Percentiles rank a stretch among this genome's conserved stretches.
These are phyloP conservation scores for Nasonia oneida DNA, from an alignment of 2,888 invertebrate genomes.

Conservation along the genomic window DNA sequence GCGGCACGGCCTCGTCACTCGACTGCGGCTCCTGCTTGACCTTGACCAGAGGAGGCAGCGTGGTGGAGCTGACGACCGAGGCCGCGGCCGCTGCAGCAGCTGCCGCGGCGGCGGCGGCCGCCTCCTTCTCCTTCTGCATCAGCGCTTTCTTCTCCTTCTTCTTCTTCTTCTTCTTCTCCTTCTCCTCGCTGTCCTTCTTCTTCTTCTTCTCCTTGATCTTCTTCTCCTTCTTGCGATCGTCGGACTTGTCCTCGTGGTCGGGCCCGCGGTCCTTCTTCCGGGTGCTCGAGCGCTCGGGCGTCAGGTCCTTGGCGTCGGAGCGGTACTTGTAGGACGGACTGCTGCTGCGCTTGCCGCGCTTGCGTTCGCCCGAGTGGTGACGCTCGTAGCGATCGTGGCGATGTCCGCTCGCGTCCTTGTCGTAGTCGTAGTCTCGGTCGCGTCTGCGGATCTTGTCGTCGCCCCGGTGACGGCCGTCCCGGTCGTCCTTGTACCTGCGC, in stretches of 20 bases:
- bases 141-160: conserved; percentile 75
- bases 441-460: conserved; percentile 76
- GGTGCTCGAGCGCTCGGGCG: conserved; percentile 71
- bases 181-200: conserved; percentile 82
- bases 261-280: conserved; percentile 81
- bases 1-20: conserved; percentile 37
- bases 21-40: conserved; percentile 58
- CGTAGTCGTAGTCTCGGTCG: conserved; percentile 73
- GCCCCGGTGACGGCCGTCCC: conserved; percentile 77
- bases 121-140: conserved; percentile 72
- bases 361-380: conserved; percentile 72
- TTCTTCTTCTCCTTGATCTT: conserved; percentile 79
- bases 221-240: conserved; percentile 78
- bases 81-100: conserved; percentile 45
- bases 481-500: conserved; percentile 57
- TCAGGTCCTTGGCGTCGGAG: conserved; percentile 77
- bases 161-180: conserved; percentile 81
- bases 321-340: conserved; percentile 74
- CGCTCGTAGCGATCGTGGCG: conserved; percentile 78
- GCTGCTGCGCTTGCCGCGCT: conserved; percentile 77
- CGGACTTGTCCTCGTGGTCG: conserved; percentile 79
- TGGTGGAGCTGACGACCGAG: conserved; percentile 26
- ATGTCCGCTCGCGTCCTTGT: conserved; percentile 76
- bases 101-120: conserved; percentile 51
- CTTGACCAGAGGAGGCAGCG: conserved; percentile 45